A percentile compares a stretch with the other conserved stretches of the same genome.
These are phyloP conservation scores for Strix aluco DNA, from an alignment of 2,113 vertebrate species.

Conservation along the genomic window DNA sequence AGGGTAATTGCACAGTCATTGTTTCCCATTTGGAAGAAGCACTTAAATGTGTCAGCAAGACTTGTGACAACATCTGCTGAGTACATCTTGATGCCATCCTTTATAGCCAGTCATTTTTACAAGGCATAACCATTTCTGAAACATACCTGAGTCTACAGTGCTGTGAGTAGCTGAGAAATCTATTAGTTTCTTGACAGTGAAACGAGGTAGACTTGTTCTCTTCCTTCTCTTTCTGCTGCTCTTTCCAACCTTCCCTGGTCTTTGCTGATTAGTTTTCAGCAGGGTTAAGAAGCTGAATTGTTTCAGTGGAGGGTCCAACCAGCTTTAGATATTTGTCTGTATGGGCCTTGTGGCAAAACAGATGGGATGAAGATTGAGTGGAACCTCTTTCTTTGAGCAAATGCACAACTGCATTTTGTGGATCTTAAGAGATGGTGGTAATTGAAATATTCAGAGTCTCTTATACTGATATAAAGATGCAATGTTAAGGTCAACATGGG, in stretches of 20 bases:
- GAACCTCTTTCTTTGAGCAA: background rate
- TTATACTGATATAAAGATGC: background rate
- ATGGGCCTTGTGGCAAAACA: background rate
- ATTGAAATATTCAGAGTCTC: background rate
- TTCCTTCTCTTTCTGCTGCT: background rate
- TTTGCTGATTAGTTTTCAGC: background rate
- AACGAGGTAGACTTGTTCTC: background rate
- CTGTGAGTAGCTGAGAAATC: background rate
- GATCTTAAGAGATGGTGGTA: background rate
- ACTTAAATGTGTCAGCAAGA: background rate
- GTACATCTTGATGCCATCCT: background rate
- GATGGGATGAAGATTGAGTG: background rate
- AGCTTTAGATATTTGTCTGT: background rate
- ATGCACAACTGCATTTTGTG: background rate
- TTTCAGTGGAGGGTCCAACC: background rate
- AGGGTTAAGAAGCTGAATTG: background rate
- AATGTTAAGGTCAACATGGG: background rate
- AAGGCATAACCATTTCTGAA: background rate
- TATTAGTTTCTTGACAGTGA: background rate
- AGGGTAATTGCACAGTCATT: background rate
- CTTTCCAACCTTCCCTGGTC: background rate
- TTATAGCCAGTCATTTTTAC: background rate
- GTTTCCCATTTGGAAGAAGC: constrained; percentile 13
- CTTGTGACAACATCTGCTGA: constrained; percentile 10
- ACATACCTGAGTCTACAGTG: background rate